Evolutionary conservation across 2,888 invertebrate species (phyloP).

Genomic region (Oasisia sp.): DNA sequence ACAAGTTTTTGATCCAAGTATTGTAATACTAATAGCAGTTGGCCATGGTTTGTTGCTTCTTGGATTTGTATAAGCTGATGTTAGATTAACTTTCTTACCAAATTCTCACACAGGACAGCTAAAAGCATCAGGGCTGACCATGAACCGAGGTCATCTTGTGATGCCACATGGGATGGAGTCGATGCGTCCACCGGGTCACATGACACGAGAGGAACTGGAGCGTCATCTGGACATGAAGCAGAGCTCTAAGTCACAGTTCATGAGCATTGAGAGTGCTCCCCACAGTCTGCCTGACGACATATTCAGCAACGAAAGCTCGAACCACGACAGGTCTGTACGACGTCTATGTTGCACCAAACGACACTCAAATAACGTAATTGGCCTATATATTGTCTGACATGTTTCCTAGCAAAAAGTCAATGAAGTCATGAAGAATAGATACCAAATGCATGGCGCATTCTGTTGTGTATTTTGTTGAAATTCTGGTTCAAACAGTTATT

Average conservation of each 20-base stretch:
- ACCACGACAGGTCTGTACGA: constrained; percentile 55
- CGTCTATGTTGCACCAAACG: not conserved
- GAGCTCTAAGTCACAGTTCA: constrained; percentile 72
- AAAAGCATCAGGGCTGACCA: not conserved
- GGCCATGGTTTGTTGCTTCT: too few relatives aligned
- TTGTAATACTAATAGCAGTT: too few relatives aligned
- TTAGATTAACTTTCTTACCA: not conserved
- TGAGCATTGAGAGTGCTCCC: constrained; percentile 79
- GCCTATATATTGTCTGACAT: too few relatives aligned
- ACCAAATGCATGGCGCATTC: too few relatives aligned
- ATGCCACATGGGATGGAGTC: not conserved
- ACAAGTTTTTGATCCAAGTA: too few relatives aligned
- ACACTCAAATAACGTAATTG: not conserved
- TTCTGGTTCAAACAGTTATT: too few relatives aligned
- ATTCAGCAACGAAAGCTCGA: constrained; percentile 92
- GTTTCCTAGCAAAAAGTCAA: too few relatives aligned
- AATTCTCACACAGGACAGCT: not conserved
- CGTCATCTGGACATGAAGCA: constrained; percentile 87
- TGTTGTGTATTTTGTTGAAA: too few relatives aligned
- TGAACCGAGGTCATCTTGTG: not conserved
- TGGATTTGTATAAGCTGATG: not conserved
- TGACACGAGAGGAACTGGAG: constrained; percentile 92
- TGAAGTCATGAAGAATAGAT: too few relatives aligned
- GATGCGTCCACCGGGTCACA: constrained; percentile 70
- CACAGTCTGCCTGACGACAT: constrained; percentile 91